Evolutionary conservation across 2,888 invertebrate genomes (phyloP).

Genomic region (Sericinus montela): DNA sequence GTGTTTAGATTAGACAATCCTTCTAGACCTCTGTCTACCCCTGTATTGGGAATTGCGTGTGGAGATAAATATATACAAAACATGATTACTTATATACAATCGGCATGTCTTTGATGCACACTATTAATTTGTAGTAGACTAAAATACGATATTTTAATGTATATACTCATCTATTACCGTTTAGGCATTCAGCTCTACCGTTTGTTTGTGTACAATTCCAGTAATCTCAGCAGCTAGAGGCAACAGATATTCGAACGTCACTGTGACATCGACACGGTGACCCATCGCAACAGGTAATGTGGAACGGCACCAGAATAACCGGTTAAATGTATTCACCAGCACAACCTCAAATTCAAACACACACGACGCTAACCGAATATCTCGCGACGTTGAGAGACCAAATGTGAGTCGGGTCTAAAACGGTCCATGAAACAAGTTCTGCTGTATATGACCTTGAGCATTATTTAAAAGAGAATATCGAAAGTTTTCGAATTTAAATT

Average conservation of each 20-base stretch:
- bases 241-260: conserved; percentile 3
- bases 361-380: conserved; percentile 4
- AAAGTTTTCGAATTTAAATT: conserved; percentile 10
- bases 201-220: no score
- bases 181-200: no score
- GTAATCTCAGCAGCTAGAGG: not conserved
- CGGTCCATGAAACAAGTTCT: conserved; percentile 16
- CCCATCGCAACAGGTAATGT: conserved; percentile 20
- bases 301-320: conserved; percentile 18
- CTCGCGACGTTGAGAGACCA: conserved; percentile 3
- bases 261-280: conserved; percentile 18
- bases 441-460: conserved; percentile 14
- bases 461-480: conserved; percentile 16
- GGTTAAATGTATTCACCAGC: conserved; percentile 12
- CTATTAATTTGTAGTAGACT: no score
- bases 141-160: no score
- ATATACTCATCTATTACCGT: no score
- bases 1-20: no score
- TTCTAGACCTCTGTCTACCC: no score
- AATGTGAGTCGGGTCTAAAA: conserved; percentile 1
- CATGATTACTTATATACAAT: no score
- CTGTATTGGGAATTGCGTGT: no score
- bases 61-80: no score
- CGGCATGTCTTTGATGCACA: no score
- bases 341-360: conserved; percentile 4